A percentile compares a stretch with the other conserved stretches of the same genome.
phyloP scores from a whole-genome alignment of 2,888 invertebrate species.

The Diarsia dahlii region DNA sequence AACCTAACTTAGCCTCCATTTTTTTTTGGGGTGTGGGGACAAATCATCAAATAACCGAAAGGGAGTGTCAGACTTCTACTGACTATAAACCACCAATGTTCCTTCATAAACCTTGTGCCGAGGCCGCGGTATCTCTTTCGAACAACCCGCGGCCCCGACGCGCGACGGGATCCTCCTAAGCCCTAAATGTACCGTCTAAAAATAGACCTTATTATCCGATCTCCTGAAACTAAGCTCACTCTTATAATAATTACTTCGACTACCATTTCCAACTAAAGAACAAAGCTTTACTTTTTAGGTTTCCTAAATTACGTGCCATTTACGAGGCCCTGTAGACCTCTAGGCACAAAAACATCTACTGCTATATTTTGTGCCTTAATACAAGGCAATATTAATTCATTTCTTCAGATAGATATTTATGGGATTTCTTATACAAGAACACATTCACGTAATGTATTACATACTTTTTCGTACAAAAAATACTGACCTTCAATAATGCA shows the following conservation, averaged over 20 bases:
- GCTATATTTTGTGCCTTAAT: conserved; percentile 23
- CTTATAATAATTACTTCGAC: background rate
- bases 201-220: background rate
- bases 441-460: conserved; percentile 43
- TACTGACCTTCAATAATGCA: conserved; percentile 1
- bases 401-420: conserved; percentile 51
- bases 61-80: no score
- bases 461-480: conserved; percentile 6
- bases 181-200: background rate
- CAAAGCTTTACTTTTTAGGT: conserved; percentile 23
- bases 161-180: no score
- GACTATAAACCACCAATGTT: no score
- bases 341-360: conserved; percentile 29
- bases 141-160: no score
- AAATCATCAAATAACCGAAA: no score
- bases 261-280: background rate
- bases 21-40: no score
- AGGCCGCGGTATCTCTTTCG: no score
- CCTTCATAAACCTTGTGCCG: no score
- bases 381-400: conserved; percentile 47
- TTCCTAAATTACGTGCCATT: conserved; percentile 42
- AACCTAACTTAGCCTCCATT: no score
- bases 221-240: background rate
- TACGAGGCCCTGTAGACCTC: conserved; percentile 10
- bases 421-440: conserved; percentile 33